These are phyloP conservation scores for Drosophila pallidifrons DNA, from an alignment of 1,140 invertebrate genomes.

Conservation along the genomic window DNA sequence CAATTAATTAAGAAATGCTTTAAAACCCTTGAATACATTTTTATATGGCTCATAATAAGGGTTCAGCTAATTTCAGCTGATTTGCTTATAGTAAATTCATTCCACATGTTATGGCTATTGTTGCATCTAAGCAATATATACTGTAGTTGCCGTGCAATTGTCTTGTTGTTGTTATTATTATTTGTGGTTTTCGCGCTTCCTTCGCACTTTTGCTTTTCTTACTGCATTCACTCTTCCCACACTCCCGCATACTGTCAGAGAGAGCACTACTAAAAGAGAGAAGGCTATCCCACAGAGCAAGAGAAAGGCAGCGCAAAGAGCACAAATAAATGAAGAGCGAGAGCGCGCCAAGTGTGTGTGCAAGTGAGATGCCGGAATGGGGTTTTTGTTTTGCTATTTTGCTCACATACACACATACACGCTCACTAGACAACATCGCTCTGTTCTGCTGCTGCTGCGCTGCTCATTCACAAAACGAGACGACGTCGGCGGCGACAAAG, in stretches of 20 bases:
- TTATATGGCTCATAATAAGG: too few relatives aligned
- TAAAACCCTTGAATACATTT: too few relatives aligned
- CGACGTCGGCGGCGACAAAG: conserved; percentile 59
- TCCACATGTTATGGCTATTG: too few relatives aligned
- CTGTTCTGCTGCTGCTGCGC: conserved; percentile 26
- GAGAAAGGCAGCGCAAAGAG: conserved; percentile 5
- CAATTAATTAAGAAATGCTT: too few relatives aligned
- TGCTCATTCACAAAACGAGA: conserved; percentile 76
- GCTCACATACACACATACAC: conserved; percentile 39
- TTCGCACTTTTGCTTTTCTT: conserved; percentile 49
- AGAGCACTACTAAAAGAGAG: not conserved
- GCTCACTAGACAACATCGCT: conserved; percentile 32
- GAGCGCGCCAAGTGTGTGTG: conserved; percentile 13
- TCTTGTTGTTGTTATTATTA: conserved; percentile 40
- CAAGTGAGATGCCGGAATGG: conserved; percentile 43
- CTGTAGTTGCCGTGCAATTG: conserved; percentile 48
- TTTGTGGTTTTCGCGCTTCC: conserved; percentile 45
- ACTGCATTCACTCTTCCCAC: conserved; percentile 32
- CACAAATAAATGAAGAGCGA: conserved; percentile 23
- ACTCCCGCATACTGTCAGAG: conserved; percentile 16
- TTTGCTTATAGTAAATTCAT: too few relatives aligned
- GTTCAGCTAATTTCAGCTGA: too few relatives aligned
- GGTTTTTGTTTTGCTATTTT: conserved; percentile 59
- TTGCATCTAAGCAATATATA: too few relatives aligned
- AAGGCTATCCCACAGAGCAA: not conserved